Evolutionary conservation across 1,140 invertebrate species (phyloP), one percentile per base, ranked within the genome.

Genomic region (Zaprionus capensis): DNA sequence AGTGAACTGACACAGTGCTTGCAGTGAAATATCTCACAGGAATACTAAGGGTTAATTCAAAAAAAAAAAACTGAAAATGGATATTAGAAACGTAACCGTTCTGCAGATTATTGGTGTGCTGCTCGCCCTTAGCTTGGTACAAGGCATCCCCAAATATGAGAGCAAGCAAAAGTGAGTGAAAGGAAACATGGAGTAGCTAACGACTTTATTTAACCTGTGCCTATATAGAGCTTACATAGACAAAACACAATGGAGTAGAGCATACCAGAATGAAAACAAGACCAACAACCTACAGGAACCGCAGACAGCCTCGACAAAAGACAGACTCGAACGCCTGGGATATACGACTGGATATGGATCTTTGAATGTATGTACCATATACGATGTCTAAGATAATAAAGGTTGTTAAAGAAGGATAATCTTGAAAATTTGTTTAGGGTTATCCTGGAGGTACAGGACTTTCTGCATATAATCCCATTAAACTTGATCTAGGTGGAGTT

Each of bases 401-500:
- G 7, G 6, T 17, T 17, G 7, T 20, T 24, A 46, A 44, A 12
- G 22, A 26, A 12, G 6, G 15, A 41, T n/a, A 55, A 20, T 44
- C 7, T 15, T 14, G 26, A 4, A 53, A 38, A 17, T 53, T 15
- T 51, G 11, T 38, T 46, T n/a, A 91, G 91, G 90, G 81, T 5
- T 92, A 92, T 66, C 81, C 91, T n/a, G 81, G 86, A 77, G 93
- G 93, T 12, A 94, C 94, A 44, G 94, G 94, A 15, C 77, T 93
- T 4, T 94, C 94, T 2, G 90, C 92, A 1, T 96, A 96, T 65
- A 94, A 95, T 11, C 96, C 96, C 1, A 93, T 96, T n/a, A 97
- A 96, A 92, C 95, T 97, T 41, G 96, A 97, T 79, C 92, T 97
- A 1, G 96, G 96, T 5, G 96, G 96, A n/a, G 94, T 97, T 28